A percentile compares a stretch with the other conserved stretches of the same genome.
Evolutionary conservation across 2,113 vertebrate species (phyloP).

Genomic region (Holacanthus passer): DNA sequence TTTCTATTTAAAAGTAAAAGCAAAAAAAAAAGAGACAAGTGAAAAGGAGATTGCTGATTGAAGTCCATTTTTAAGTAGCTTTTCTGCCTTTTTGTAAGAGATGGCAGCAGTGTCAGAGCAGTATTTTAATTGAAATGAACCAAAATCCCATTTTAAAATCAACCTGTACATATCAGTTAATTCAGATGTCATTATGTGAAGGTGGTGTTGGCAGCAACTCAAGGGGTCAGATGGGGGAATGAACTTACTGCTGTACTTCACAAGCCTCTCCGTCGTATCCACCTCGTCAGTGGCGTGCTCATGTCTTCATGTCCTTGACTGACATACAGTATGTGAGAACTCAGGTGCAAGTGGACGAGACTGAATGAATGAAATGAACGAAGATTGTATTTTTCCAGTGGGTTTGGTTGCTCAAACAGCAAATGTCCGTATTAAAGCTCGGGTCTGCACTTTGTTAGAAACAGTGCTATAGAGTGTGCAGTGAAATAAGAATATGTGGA

Average conservation of each 20-base stretch:
- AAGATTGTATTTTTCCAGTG: slow-evolving; percentile 78
- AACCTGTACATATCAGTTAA: slow-evolving; percentile 40
- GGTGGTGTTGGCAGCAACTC: slow-evolving; percentile 40
- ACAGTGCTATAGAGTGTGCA: slow-evolving; percentile 6
- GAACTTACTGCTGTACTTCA: slow-evolving; percentile 54
- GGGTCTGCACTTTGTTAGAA: slow-evolving; percentile 34
- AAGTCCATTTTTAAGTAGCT: slow-evolving; percentile 69
- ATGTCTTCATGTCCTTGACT: slow-evolving; percentile 61
- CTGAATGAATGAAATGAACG: slow-evolving; percentile 75
- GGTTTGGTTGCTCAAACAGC: slow-evolving; percentile 41
- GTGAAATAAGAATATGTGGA: too few species aligned
- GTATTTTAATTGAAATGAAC: slow-evolving; percentile 75
- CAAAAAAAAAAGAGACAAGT: slow-evolving; percentile 28
- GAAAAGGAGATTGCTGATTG: slow-evolving; percentile 38
- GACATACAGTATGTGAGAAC: slow-evolving; percentile 70
- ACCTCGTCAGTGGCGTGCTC: slow-evolving; percentile 24
- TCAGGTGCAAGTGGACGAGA: slow-evolving; percentile 76
- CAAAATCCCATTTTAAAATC: slow-evolving; percentile 64
- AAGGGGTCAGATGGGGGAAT: slow-evolving; percentile 16
- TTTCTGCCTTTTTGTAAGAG: slow-evolving; percentile 73
- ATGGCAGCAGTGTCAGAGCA: slow-evolving; percentile 59
- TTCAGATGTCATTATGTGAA: slow-evolving; percentile 37
- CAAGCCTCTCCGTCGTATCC: slow-evolving; percentile 36
- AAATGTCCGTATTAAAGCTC: slow-evolving; percentile 52
- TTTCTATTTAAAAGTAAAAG: slow-evolving; percentile 79